Conservation (phyloP, 92 coral and sea anemone species). For the Heliopora coerulea region DNA sequence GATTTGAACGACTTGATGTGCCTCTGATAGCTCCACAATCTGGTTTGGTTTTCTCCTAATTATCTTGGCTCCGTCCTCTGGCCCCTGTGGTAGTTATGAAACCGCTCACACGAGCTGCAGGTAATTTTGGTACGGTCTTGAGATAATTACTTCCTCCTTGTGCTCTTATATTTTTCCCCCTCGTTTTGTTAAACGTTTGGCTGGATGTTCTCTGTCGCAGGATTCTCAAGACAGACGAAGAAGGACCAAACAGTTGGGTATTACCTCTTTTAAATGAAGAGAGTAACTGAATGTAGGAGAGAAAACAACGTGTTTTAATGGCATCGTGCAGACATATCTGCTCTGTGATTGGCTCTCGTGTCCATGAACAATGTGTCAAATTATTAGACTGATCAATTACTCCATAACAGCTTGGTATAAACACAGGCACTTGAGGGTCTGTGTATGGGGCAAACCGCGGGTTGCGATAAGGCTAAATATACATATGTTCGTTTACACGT, state of each 20-base stretch:
- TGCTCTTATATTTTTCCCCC: background rate
- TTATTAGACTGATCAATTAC: constrained; percentile 31
- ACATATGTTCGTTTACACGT: background rate
- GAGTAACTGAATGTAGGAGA: background rate
- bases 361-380: constrained; percentile 22
- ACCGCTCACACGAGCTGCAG: too few species aligned
- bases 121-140: too few species aligned
- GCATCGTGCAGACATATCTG: constrained; percentile 18
- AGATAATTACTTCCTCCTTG: background rate
- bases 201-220: background rate
- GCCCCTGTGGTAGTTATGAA: too few species aligned
- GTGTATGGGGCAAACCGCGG: constrained; percentile 8
- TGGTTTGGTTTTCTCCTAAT: too few species aligned
- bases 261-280: background rate
- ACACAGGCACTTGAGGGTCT: background rate
- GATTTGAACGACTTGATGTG: too few species aligned
- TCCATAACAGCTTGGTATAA: background rate
- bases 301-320: constrained; percentile 30
- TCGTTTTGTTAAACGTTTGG: background rate
- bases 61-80: too few species aligned
- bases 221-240: background rate
- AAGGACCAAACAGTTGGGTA: background rate
- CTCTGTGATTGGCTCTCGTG: constrained; percentile 33
- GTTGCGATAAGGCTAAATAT: background rate
- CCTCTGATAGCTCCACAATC: too few species aligned